phyloP scores from a whole-genome alignment of 2,888 invertebrate species.

The Cheilosia vulpina region DNA sequence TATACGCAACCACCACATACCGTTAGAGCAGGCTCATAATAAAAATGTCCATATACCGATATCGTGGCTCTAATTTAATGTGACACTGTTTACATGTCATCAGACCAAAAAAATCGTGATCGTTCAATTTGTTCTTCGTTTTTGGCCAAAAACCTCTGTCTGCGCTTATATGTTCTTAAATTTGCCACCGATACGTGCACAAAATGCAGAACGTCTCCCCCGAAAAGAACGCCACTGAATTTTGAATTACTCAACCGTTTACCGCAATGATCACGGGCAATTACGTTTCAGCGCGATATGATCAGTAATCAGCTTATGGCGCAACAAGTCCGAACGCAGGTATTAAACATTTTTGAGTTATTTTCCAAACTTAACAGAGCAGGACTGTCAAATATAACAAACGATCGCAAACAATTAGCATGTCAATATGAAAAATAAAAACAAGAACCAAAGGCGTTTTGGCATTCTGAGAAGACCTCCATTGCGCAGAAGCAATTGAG shows the following conservation, averaged over 20 bases:
- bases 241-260: slow-evolving; percentile 31
- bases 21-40: slow-evolving; percentile 43
- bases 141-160: slow-evolving; percentile 65
- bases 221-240: slow-evolving; percentile 21
- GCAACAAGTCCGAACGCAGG: slow-evolving; percentile 6
- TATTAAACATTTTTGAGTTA: slow-evolving; percentile 3
- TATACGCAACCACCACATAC: slow-evolving; percentile 16
- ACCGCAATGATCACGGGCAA: slow-evolving; percentile 48
- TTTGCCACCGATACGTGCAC: slow-evolving; percentile 56
- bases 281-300: slow-evolving; percentile 37
- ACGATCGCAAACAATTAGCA: slow-evolving; percentile 52
- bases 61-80: slow-evolving; percentile 66
- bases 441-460: slow-evolving; percentile 23
- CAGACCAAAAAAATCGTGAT: slow-evolving; percentile 38
- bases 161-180: slow-evolving; percentile 18
- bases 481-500: slow-evolving; percentile 41
- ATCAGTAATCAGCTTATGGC: slow-evolving; percentile 19
- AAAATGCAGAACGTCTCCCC: slow-evolving; percentile 46
- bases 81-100: slow-evolving; percentile 37
- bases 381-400: slow-evolving; percentile 4
- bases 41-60: slow-evolving; percentile 42
- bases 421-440: slow-evolving; percentile 30
- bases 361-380: slow-evolving; percentile 38
- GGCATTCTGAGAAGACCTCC: slow-evolving; percentile 35
- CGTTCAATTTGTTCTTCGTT: slow-evolving; percentile 2